Evolutionary conservation across 37 sponge, comb jelly and placozoan genomes (phyloP).

Genomic region (Hexactinellida sp.): DNA sequence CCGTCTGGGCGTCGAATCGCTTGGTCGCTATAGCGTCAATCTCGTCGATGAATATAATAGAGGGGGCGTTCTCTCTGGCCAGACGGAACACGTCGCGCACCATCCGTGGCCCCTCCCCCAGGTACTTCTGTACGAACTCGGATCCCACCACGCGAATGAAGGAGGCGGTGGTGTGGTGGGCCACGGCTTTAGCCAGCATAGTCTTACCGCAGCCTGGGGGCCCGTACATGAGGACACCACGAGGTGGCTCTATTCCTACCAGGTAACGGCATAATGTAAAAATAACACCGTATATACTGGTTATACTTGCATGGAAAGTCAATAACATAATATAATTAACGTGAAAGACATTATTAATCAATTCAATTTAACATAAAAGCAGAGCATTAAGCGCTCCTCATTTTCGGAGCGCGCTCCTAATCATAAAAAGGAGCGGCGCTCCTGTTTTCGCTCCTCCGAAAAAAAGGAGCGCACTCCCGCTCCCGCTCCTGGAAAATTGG

Average conservation of each 20-base stretch:
- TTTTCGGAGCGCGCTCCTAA: too few species aligned
- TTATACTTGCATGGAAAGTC: neutral
- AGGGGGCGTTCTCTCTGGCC: constrained; percentile 93
- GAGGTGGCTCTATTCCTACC: constrained; percentile 78
- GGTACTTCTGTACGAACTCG: constrained; percentile 97
- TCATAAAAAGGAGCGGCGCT: too few species aligned
- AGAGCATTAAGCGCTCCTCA: too few species aligned
- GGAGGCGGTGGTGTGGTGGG: constrained; percentile 38
- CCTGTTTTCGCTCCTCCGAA: too few species aligned
- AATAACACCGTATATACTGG: neutral
- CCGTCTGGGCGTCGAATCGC: constrained; percentile 96
- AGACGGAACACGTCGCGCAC: constrained; percentile 93
- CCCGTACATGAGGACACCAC: constrained; percentile 95
- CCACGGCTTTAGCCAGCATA: constrained; percentile 80
- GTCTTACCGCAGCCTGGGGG: constrained; percentile 99
- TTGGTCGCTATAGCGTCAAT: constrained; percentile 99
- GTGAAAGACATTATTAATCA: too few species aligned
- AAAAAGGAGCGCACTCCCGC: too few species aligned
- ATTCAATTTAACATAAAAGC: too few species aligned
- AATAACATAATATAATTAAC: neutral
- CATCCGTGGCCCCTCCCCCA: constrained; percentile 95
- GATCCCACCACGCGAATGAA: constrained; percentile 95
- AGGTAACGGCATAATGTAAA: neutral
- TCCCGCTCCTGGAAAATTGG: too few species aligned
- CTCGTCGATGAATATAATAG: constrained; percentile 97